Base-by-base conservation (phyloP, 2,888 invertebrate species). In the Pedicia rivosa region DNA sequence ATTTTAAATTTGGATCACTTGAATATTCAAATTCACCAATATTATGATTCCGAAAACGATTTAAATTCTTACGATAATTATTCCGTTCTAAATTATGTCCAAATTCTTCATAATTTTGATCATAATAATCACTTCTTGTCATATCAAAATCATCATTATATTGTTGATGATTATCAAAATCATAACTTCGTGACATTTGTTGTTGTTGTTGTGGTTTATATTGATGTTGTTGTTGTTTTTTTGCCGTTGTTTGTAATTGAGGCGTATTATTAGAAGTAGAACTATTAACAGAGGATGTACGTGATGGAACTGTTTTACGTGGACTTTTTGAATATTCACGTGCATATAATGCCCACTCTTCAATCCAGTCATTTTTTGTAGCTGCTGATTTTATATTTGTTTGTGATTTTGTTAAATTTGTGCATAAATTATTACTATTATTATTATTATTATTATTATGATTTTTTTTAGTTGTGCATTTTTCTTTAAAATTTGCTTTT, bases 341-440 rank as follows among this genome's bases (percentile, higher is more conserved):
- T 0, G 70, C 73, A 50, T 72, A 72, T 24, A 71, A 66, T 0
- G 73, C 73, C 73, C 73, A 73, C 43, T 73, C 72, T 46, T 72
- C 71, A 1, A 73, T 73, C 73, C 73, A 73, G 37, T 62, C 62
- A 43, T 55, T 56, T 40, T 62, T 62, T 0, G 57, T 57, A 41
- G 57, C 55, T 2, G 56, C 62, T 5, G 59, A 55, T 43, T 57
- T 54, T 36, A 35, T 35, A 12, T 25, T 16, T 26, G 25, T 35
- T n/a, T 16, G 16, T 26, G 26, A 26, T 17, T 25, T 35, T n/a
- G n/a, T n/a, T n/a, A n/a, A n/a, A n/a, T n/a, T n/a, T n/a, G n/a
- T n/a, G n/a, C n/a, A n/a, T 17, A 25, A 25, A 33, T 33, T 22
- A 24, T 24, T 24, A 33, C 16, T 31, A 7, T 31, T 32, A 20